These are phyloP conservation scores for Psilopogon haemacephalus DNA, from an alignment of 2,113 vertebrate genomes.

Conservation along the genomic window DNA sequence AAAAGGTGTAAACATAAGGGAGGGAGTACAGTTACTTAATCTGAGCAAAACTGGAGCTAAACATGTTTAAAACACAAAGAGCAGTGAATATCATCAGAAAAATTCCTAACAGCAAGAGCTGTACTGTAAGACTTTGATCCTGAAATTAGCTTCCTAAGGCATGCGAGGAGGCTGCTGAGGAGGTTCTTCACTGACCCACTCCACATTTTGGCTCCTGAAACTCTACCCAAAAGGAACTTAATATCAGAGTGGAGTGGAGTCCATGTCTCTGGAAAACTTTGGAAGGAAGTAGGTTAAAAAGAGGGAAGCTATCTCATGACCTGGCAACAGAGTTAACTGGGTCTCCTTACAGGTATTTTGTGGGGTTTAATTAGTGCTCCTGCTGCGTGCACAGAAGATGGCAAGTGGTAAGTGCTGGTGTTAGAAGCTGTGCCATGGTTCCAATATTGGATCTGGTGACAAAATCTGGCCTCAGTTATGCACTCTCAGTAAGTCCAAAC, in stretches of 20 bases:
- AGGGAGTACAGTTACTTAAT: conserved; percentile 14
- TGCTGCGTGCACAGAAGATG: background rate
- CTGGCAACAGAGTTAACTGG: background rate
- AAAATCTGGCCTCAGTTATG: background rate
- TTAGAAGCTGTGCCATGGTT: background rate
- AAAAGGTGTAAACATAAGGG: conserved; percentile 11
- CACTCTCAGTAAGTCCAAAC: background rate
- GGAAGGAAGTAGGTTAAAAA: background rate
- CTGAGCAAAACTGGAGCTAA: conserved; percentile 4
- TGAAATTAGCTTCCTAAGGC: conserved; percentile 22
- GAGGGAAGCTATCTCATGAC: background rate
- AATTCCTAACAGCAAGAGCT: background rate
- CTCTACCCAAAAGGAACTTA: background rate
- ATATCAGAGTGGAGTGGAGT: background rate
- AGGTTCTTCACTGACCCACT: background rate
- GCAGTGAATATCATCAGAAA: background rate
- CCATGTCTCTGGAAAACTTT: background rate
- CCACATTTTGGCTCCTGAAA: background rate
- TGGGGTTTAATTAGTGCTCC: background rate
- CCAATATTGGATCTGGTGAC: background rate
- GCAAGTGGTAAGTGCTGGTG: background rate
- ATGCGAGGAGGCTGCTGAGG: background rate
- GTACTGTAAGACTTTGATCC: conserved; percentile 7
- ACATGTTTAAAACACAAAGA: conserved; percentile 8
- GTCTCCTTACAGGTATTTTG: background rate